A percentile compares a stretch with the other conserved stretches of the same genome.
Evolutionary conservation across 2,888 invertebrate genomes (phyloP).

Genomic region (Ptychoptera albimana): DNA sequence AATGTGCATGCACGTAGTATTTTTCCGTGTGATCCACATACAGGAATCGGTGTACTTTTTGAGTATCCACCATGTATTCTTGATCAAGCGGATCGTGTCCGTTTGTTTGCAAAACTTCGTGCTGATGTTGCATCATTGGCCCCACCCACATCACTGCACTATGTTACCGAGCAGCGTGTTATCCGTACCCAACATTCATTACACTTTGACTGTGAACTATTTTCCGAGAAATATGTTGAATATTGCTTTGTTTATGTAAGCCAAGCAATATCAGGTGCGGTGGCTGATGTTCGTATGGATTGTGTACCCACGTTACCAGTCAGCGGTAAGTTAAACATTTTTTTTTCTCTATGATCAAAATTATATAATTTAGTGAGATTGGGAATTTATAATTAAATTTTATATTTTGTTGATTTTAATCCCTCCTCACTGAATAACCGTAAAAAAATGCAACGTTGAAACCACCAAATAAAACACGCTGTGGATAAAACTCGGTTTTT

Average conservation of each 20-base stretch:
- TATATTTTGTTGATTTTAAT: slow-evolving; percentile 9
- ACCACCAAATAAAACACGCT: too few species aligned
- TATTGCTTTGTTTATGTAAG: slow-evolving; percentile 82
- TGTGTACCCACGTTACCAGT: slow-evolving; percentile 71
- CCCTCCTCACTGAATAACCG: neutral
- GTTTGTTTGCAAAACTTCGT: slow-evolving; percentile 57
- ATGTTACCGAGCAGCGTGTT: slow-evolving; percentile 48
- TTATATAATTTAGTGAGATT: neutral
- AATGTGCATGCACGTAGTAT: slow-evolving; percentile 73
- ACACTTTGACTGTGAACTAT: slow-evolving; percentile 63
- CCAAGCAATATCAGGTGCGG: slow-evolving; percentile 69
- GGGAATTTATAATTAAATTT: slow-evolving; percentile 5
- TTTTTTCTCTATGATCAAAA: slow-evolving; percentile 1
- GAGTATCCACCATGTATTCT: slow-evolving; percentile 73
- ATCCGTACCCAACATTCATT: slow-evolving; percentile 58
- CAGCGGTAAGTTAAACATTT: slow-evolving; percentile 39
- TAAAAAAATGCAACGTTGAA: too few species aligned
- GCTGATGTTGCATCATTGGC: slow-evolving; percentile 51
- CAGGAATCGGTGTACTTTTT: slow-evolving; percentile 61
- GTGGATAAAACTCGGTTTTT: neutral
- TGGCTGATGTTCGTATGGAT: slow-evolving; percentile 68
- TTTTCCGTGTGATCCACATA: slow-evolving; percentile 61
- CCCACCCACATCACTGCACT: slow-evolving; percentile 44
- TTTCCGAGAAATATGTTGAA: slow-evolving; percentile 68
- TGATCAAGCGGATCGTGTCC: slow-evolving; percentile 58